phyloP scores from a whole-genome alignment of 2,113 vertebrate genomes.

The Barbus barbus region DNA sequence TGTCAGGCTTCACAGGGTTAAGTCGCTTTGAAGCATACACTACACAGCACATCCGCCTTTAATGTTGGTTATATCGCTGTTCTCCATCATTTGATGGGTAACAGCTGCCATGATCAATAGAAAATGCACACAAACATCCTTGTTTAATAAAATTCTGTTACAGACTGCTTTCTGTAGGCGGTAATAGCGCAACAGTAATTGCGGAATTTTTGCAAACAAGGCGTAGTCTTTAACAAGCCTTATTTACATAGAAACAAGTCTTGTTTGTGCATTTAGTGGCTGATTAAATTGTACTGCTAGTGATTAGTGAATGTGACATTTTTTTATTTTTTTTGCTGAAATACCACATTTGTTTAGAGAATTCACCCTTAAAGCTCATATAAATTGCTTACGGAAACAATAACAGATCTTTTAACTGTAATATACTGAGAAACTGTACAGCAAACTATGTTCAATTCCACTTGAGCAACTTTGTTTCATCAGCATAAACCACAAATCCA shows the following conservation, averaged over 20 bases:
- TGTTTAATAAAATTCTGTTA: neutral
- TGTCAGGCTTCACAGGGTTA: neutral
- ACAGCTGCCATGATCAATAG: neutral
- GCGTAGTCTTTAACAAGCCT: neutral
- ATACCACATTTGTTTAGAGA: neutral
- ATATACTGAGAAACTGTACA: neutral
- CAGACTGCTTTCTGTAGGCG: neutral
- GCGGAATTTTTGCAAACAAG: neutral
- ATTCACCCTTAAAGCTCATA: neutral
- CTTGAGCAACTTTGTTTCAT: conserved; percentile 38
- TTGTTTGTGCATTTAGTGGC: neutral
- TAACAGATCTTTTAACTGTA: neutral
- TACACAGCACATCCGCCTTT: neutral
- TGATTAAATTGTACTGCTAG: neutral
- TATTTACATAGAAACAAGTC: neutral
- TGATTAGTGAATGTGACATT: neutral
- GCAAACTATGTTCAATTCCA: conserved; percentile 12
- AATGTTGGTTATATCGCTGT: neutral
- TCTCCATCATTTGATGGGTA: neutral
- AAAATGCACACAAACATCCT: neutral
- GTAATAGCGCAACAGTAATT: neutral
- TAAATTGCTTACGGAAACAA: neutral
- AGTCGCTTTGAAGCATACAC: neutral
- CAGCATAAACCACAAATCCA: conserved; percentile 37
- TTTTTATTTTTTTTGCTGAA: neutral